Conservation (phyloP, 2,888 invertebrate genomes). For the Eupeodes luniger region DNA sequence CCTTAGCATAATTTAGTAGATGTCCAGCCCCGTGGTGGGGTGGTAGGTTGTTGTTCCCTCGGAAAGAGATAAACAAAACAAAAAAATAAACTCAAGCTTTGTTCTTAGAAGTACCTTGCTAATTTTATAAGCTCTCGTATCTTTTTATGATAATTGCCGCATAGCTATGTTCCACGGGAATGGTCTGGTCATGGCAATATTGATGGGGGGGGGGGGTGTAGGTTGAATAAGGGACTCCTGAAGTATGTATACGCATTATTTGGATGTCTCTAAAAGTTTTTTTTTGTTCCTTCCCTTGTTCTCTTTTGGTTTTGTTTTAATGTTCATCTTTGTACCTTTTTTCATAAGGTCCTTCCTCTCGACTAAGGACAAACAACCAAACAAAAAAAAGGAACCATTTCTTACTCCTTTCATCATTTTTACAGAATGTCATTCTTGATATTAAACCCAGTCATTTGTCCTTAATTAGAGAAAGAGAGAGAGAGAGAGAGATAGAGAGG, state of each 20-base stretch:
- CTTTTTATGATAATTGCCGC: conserved; percentile 56
- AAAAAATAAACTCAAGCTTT: conserved; percentile 46
- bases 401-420: conserved; percentile 58
- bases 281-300: neutral
- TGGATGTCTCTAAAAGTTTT: conserved; percentile 53
- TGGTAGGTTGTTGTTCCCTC: neutral
- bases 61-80: neutral
- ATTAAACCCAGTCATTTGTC: conserved; percentile 72
- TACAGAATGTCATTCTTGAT: conserved; percentile 66
- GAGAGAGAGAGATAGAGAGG: neutral
- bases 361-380: no score
- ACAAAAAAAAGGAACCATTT: conserved; percentile 13
- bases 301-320: conserved; percentile 19
- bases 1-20: neutral
- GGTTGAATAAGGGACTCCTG: neutral
- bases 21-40: neutral
- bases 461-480: conserved; percentile 56
- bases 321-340: conserved; percentile 28
- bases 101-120: conserved; percentile 53
- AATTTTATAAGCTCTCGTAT: conserved; percentile 68
- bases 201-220: no score
- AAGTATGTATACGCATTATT: conserved; percentile 53
- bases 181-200: no score
- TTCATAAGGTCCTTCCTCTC: conserved; percentile 12
- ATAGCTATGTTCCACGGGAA: conserved; percentile 5